phyloP scores from a whole-genome alignment of 1,140 invertebrate species.

The Micrasema longulum region DNA sequence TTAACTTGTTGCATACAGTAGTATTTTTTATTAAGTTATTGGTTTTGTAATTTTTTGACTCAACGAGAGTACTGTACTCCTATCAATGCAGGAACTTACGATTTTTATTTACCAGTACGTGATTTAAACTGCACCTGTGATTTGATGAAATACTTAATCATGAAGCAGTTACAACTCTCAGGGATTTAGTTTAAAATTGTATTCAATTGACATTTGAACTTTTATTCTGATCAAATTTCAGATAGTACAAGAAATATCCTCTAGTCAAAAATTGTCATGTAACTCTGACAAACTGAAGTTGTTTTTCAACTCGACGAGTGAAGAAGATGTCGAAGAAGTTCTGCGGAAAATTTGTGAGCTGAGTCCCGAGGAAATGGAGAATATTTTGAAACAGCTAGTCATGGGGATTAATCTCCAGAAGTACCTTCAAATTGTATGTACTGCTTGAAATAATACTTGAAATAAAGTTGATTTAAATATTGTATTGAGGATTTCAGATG shows the following conservation, averaged over 20 bases:
- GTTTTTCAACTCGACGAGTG: slow-evolving; percentile 34
- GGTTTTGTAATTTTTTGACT: too few relatives aligned
- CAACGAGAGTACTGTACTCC: too few relatives aligned
- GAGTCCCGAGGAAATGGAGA: slow-evolving; percentile 56
- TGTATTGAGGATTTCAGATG: too few relatives aligned
- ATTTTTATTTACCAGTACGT: too few relatives aligned
- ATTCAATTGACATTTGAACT: not conserved
- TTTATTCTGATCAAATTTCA: not conserved
- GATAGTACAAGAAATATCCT: slow-evolving; percentile 32
- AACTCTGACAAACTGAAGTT: slow-evolving; percentile 29
- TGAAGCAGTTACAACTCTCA: too few relatives aligned
- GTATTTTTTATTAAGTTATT: too few relatives aligned
- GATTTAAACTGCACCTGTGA: too few relatives aligned
- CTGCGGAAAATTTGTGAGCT: slow-evolving; percentile 41
- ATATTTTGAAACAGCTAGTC: slow-evolving; percentile 58
- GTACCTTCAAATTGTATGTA: slow-evolving; percentile 63
- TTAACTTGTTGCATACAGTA: too few relatives aligned
- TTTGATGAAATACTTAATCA: too few relatives aligned
- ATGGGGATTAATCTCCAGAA: slow-evolving; percentile 61
- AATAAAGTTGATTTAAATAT: too few relatives aligned
- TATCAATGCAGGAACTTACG: too few relatives aligned
- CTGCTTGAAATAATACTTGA: not conserved
- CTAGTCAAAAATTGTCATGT: slow-evolving; percentile 38
- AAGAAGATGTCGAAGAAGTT: slow-evolving; percentile 12
- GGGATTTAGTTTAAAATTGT: not conserved